These are phyloP conservation scores for Entelurus aequoreus DNA, from an alignment of 2,113 vertebrate species.

Conservation along the genomic window DNA sequence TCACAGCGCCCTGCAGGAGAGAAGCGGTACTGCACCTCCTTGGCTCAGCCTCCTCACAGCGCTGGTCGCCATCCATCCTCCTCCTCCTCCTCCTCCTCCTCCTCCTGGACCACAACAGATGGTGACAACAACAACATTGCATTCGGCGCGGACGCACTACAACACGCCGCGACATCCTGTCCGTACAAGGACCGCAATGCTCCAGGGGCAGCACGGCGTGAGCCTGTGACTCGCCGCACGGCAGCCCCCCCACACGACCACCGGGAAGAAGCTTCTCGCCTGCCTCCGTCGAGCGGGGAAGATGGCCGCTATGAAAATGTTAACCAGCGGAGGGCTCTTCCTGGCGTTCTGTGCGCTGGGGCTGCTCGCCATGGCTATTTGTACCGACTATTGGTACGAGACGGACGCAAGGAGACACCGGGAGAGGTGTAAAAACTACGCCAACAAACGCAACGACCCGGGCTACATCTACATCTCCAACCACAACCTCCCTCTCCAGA, in stretches of 20 bases:
- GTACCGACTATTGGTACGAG: constrained; percentile 90
- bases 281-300: constrained; percentile 69
- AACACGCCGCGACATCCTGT: constrained; percentile 56
- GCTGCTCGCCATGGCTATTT: constrained; percentile 83
- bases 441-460: constrained; percentile 83
- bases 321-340: constrained; percentile 82
- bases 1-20: constrained; percentile 60
- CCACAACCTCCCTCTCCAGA: constrained; percentile 83
- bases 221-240: constrained; percentile 57
- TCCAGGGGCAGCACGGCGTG: constrained; percentile 38
- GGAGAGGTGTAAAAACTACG: constrained; percentile 83
- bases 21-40: constrained; percentile 55
- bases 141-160: constrained; percentile 58
- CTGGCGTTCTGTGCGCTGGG: constrained; percentile 81
- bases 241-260: constrained; percentile 24
- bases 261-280: constrained; percentile 60
- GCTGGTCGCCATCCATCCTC: constrained; percentile 60
- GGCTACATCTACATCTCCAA: constrained; percentile 85
- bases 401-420: constrained; percentile 84
- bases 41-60: constrained; percentile 55
- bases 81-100: constrained; percentile 5
- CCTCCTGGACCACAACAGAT: constrained; percentile 71
- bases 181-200: constrained; percentile 52
- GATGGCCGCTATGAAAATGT: constrained; percentile 86
- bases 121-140: constrained; percentile 67